phyloP scores from a whole-genome alignment of 37 sponge, comb jelly and placozoan species.

The Halichondria panicea region DNA sequence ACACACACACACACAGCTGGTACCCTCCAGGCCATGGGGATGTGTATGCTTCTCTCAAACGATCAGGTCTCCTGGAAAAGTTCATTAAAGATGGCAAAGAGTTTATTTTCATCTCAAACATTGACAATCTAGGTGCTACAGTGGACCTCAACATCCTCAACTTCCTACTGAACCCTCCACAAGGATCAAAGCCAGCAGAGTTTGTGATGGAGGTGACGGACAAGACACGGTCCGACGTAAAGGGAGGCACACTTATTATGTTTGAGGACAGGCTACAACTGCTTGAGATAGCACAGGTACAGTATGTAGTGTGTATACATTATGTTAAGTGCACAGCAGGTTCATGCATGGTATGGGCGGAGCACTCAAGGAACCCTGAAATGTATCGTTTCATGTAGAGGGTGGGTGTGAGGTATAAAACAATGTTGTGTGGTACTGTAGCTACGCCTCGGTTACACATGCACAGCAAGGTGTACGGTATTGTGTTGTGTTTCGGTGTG shows the following conservation, averaged over 20 bases:
- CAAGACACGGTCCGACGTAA: conserved; percentile 96
- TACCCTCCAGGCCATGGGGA: conserved; percentile 99
- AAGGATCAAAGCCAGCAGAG: conserved; percentile 51
- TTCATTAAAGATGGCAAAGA: conserved; percentile 85
- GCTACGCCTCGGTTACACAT: no score
- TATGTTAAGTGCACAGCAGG: no score
- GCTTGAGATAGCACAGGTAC: conserved; percentile 94
- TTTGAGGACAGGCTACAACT: conserved; percentile 78
- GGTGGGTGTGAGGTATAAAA: no score
- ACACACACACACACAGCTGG: conserved; percentile 79
- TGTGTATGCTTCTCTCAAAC: conserved; percentile 77
- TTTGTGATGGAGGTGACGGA: conserved; percentile 98
- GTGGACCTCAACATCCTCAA: conserved; percentile 91
- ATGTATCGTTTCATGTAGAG: no score
- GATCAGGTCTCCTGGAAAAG: conserved; percentile 80
- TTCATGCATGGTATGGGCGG: no score
- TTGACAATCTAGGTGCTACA: conserved; percentile 97
- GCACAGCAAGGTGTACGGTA: no score
- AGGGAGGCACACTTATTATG: conserved; percentile 95
- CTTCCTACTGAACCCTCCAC: conserved; percentile 52
- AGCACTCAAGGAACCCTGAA: no score
- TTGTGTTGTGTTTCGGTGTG: no score
- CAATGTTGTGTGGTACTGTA: no score
- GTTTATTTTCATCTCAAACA: conserved; percentile 91
- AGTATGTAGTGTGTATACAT: no score